A percentile compares a stretch with the other conserved stretches of the same genome.
Evolutionary conservation across 2,113 vertebrate species (phyloP).

Genomic region (Cyanoliseus patagonus): DNA sequence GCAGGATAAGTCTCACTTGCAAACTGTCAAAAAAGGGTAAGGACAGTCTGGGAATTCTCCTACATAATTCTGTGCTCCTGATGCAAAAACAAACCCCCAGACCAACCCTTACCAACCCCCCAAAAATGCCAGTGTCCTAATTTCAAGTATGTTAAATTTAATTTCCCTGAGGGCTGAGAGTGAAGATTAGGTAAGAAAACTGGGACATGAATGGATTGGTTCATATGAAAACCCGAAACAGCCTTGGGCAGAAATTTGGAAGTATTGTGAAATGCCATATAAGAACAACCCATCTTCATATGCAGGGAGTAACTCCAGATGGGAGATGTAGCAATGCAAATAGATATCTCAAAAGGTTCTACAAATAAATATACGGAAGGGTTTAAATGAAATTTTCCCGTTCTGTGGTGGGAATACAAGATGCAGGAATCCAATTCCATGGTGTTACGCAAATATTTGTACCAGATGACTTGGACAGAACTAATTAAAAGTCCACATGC

Average conservation of each 20-base stretch:
- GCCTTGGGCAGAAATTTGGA: slow-evolving; percentile 52
- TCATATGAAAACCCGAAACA: slow-evolving; percentile 60
- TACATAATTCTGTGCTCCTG: background rate
- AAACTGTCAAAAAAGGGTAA: background rate
- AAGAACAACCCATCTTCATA: slow-evolving; percentile 43
- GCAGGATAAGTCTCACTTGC: background rate
- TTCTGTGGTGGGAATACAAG: background rate
- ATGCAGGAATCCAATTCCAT: background rate
- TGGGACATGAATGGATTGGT: slow-evolving; percentile 59
- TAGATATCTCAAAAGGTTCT: background rate
- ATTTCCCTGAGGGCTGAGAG: slow-evolving; percentile 57
- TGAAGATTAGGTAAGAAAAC: slow-evolving; percentile 66
- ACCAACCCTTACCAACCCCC: background rate
- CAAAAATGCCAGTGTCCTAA: background rate
- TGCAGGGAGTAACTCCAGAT: slow-evolving; percentile 13
- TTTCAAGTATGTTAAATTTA: slow-evolving; percentile 63
- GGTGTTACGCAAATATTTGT: background rate
- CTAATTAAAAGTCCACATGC: slow-evolving; percentile 13
- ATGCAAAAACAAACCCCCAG: background rate
- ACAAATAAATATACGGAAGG: background rate
- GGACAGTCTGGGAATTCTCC: background rate
- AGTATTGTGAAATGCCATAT: slow-evolving; percentile 37
- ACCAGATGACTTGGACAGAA: background rate
- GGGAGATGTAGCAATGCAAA: background rate
- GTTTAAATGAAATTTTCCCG: background rate